These are phyloP conservation scores for Tetraneura akinire DNA, from an alignment of 1,140 invertebrate species.

Conservation along the genomic window DNA sequence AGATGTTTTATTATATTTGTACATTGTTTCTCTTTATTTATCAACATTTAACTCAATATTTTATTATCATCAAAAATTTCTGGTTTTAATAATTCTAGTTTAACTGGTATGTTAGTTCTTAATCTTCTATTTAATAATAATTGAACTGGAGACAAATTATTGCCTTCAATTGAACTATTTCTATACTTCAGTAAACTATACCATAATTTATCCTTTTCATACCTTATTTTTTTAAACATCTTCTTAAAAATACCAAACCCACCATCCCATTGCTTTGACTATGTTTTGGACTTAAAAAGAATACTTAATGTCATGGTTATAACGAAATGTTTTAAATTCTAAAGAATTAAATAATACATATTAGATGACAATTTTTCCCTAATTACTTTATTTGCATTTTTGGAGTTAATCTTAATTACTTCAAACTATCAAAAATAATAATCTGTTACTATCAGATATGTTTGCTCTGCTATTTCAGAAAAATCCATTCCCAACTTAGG, in stretches of 20 bases:
- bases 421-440: constrained; percentile 19
- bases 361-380: constrained; percentile 27
- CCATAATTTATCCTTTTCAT: too few relatives aligned
- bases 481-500: too few relatives aligned
- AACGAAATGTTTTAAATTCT: constrained; percentile 51
- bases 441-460: constrained; percentile 26
- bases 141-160: not conserved
- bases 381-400: constrained; percentile 13
- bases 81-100: too few relatives aligned
- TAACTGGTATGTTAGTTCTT: not conserved
- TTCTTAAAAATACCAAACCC: constrained; percentile 26
- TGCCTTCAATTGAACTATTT: constrained; percentile 54
- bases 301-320: constrained; percentile 40
- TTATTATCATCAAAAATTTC: not conserved
- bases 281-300: constrained; percentile 47
- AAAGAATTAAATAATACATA: not conserved
- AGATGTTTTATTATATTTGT: not conserved
- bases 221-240: constrained; percentile 31
- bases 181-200: constrained; percentile 19
- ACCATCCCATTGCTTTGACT: constrained; percentile 52
- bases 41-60: not conserved
- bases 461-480: constrained; percentile 1
- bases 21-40: not conserved
- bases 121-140: not conserved
- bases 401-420: not conserved